phyloP scores from a whole-genome alignment of 2,797 vertebrate genomes.

The Falco rusticolus region DNA sequence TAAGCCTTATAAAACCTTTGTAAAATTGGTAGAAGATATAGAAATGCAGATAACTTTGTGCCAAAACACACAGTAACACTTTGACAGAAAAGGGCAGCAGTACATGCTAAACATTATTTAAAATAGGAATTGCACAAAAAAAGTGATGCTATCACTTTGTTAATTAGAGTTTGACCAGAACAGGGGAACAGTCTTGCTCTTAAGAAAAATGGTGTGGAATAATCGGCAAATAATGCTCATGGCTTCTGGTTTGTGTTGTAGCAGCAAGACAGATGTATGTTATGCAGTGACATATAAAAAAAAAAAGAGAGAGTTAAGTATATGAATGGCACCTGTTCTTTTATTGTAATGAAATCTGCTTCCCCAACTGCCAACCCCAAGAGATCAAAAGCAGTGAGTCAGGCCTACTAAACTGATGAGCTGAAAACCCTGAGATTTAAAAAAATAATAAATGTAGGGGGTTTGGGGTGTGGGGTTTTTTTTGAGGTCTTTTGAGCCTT shows the following conservation, averaged over 20 bases:
- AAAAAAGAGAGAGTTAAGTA: not conserved
- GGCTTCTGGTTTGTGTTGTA: not conserved
- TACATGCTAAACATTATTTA: not conserved
- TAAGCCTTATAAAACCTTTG: slow-evolving; percentile 42
- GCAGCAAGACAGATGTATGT: not conserved
- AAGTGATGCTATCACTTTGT: not conserved
- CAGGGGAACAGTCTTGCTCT: not conserved
- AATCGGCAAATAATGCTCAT: not conserved
- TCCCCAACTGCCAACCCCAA: not conserved
- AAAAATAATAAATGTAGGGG: not conserved
- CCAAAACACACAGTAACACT: slow-evolving; percentile 1
- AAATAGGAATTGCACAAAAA: not conserved
- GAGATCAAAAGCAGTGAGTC: not conserved
- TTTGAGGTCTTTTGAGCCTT: not conserved
- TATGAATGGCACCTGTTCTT: not conserved
- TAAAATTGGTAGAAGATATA: slow-evolving; percentile 14
- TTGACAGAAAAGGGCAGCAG: slow-evolving; percentile 35
- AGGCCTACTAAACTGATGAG: not conserved
- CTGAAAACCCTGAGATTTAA: not conserved
- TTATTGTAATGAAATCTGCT: slow-evolving; percentile 25
- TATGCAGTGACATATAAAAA: not conserved
- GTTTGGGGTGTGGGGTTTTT: not conserved
- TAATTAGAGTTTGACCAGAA: slow-evolving; percentile 39
- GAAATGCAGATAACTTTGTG: slow-evolving; percentile 44
- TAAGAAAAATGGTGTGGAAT: not conserved